Conservation (phyloP, 2,113 vertebrate species). For the Ploceus nigricollis region DNA sequence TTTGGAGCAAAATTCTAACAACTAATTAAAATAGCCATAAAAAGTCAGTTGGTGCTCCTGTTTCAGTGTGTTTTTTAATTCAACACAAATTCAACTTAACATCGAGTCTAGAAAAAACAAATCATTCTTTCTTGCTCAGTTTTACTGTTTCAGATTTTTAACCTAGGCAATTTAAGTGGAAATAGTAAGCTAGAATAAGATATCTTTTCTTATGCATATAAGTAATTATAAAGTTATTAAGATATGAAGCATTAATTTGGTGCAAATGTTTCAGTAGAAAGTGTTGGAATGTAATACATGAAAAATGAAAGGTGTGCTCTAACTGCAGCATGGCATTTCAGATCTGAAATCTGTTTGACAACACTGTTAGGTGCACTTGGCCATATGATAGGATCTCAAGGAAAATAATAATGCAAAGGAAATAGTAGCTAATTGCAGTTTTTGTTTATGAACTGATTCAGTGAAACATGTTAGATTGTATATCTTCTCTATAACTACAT, state of each 20-base stretch:
- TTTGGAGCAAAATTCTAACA: not conserved
- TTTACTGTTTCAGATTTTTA: not conserved
- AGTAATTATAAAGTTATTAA: not conserved
- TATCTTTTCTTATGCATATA: not conserved
- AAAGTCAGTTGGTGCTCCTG: not conserved
- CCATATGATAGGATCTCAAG: not conserved
- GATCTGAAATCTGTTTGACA: not conserved
- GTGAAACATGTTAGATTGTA: slow-evolving; percentile 32
- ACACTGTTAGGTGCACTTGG: not conserved
- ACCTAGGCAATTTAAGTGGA: not conserved
- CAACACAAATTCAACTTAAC: not conserved
- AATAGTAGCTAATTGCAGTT: slow-evolving; percentile 44
- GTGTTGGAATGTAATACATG: not conserved
- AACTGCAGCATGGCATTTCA: not conserved
- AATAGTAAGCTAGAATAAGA: not conserved
- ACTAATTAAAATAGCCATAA: not conserved
- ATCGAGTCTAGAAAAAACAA: not conserved
- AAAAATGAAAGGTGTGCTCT: not conserved
- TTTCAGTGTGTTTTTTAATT: not conserved
- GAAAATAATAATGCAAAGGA: slow-evolving; percentile 15
- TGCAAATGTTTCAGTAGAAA: not conserved
- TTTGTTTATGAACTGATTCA: slow-evolving; percentile 56
- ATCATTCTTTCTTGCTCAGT: not conserved
- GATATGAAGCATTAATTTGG: not conserved
- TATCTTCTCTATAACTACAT: slow-evolving; percentile 45